Conservation (phyloP, 1,140 invertebrate genomes). For the Drosophila nebulosa region DNA sequence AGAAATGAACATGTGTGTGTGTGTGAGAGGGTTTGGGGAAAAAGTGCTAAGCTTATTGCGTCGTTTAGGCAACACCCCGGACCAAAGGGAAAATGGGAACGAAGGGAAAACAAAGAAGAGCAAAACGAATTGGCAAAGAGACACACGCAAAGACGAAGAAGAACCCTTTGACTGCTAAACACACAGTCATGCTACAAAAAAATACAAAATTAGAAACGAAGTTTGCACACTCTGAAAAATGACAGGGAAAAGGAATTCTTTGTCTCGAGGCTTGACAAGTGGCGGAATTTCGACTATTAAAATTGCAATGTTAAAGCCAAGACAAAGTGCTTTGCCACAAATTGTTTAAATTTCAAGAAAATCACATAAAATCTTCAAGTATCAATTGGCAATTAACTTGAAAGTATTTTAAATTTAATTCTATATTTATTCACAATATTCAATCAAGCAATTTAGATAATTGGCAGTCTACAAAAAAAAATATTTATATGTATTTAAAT, state of each 20-base stretch:
- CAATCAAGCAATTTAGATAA: too few relatives aligned
- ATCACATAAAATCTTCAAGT: too few relatives aligned
- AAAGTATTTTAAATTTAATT: too few relatives aligned
- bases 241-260: background rate
- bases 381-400: too few relatives aligned
- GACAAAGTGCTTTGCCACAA: too few relatives aligned
- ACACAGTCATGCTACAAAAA: slow-evolving; percentile 8
- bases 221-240: slow-evolving; percentile 1
- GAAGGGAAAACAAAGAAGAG: background rate
- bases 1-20: slow-evolving; percentile 10
- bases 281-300: background rate
- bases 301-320: too few relatives aligned
- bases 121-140: slow-evolving; percentile 60
- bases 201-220: background rate
- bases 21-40: background rate
- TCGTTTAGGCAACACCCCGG: slow-evolving; percentile 68
- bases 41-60: slow-evolving; percentile 77
- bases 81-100: background rate
- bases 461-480: too few relatives aligned
- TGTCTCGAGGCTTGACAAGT: background rate
- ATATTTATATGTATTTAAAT: too few relatives aligned
- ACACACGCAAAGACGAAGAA: slow-evolving; percentile 43
- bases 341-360: too few relatives aligned
- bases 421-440: too few relatives aligned
- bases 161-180: slow-evolving; percentile 65